These are phyloP conservation scores for Myocastor coypus DNA, from an alignment of 2,113 vertebrate genomes.

Conservation along the genomic window DNA sequence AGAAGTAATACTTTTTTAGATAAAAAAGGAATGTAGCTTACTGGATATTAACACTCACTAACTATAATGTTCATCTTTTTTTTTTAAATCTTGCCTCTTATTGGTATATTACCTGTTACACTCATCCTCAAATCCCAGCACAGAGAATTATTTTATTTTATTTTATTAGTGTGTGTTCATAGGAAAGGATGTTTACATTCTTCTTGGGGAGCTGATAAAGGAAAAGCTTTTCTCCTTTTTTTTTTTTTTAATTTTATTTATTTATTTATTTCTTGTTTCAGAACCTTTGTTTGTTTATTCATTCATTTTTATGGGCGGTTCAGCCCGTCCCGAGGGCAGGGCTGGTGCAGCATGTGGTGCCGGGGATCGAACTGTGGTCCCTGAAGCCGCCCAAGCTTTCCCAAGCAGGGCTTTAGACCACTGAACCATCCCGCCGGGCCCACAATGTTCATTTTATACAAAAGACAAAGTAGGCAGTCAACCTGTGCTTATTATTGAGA, in stretches of 20 bases:
- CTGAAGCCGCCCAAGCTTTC: no score
- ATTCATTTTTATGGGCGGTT: no score
- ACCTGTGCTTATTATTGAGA: slow-evolving; percentile 68
- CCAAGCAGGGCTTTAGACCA: no score
- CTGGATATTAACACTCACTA: slow-evolving; percentile 52
- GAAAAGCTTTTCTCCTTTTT: no score
- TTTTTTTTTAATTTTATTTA: no score
- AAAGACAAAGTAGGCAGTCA: slow-evolving; percentile 67
- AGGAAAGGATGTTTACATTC: not conserved
- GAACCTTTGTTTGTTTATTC: no score
- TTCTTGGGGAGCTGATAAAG: not conserved
- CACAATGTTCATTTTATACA: no score
- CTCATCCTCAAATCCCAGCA: not conserved
- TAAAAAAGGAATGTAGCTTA: slow-evolving; percentile 63
- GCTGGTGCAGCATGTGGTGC: no score
- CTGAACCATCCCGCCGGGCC: no score
- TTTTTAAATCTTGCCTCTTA: not conserved
- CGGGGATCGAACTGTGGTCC: no score
- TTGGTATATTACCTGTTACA: not conserved
- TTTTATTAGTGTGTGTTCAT: not conserved
- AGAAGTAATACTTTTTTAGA: slow-evolving; percentile 69
- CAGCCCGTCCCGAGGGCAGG: no score
- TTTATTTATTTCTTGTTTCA: no score
- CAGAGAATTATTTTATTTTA: not conserved
- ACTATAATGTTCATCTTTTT: slow-evolving; percentile 70